Evolutionary conservation across 2,113 vertebrate species (phyloP).

Genomic region (Etia nguti): DNA sequence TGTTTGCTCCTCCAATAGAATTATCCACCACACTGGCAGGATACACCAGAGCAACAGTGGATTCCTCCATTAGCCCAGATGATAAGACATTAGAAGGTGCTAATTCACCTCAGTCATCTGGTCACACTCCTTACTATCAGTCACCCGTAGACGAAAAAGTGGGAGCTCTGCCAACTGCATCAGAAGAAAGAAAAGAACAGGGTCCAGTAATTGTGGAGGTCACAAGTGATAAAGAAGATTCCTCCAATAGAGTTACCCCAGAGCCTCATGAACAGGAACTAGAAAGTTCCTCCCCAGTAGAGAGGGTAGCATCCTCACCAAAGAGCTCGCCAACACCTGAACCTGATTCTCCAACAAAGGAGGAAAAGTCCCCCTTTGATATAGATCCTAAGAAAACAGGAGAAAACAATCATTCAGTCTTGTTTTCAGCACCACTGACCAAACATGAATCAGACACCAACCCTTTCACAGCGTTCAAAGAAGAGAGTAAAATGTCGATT

Average conservation of each 20-base stretch:
- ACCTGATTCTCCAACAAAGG: constrained; percentile 70
- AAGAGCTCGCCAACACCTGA: constrained; percentile 76
- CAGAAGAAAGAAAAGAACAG: constrained; percentile 52
- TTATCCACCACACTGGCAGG: constrained; percentile 65
- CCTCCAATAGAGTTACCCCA: constrained; percentile 79
- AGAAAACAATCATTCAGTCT: constrained; percentile 59
- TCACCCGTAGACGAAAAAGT: constrained; percentile 91
- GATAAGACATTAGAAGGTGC: constrained; percentile 89
- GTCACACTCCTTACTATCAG: constrained; percentile 96
- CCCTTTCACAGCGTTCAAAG: constrained; percentile 82
- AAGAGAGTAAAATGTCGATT: constrained; percentile 98
- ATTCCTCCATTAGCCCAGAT: constrained; percentile 83
- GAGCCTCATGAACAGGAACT: constrained; percentile 81
- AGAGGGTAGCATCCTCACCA: constrained; percentile 76
- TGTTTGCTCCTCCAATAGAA: constrained; percentile 80
- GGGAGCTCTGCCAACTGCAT: constrained; percentile 70
- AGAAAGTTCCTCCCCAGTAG: constrained; percentile 76
- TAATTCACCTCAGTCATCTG: constrained; percentile 89
- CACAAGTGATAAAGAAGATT: constrained; percentile 83
- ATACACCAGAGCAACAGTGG: constrained; percentile 59
- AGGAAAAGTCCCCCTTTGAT: constrained; percentile 58
- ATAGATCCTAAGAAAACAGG: constrained; percentile 56
- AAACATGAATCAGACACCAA: constrained; percentile 76
- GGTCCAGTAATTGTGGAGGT: constrained; percentile 83
- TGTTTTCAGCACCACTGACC: constrained; percentile 38